These are phyloP conservation scores for Gymnothorax javanicus DNA, from an alignment of 2,797 vertebrate species.

Conservation along the genomic window DNA sequence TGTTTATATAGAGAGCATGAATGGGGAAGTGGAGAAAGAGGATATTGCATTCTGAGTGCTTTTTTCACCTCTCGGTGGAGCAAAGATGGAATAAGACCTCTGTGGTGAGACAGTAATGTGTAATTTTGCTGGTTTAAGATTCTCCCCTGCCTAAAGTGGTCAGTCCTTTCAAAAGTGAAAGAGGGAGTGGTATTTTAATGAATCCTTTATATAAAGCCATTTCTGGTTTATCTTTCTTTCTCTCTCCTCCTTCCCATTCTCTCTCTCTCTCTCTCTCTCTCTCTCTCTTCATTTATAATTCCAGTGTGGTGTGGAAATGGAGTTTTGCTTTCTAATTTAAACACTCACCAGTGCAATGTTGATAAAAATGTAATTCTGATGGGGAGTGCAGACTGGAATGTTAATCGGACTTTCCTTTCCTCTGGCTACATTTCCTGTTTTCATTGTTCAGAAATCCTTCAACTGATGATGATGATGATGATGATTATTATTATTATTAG, in stretches of 20 bases:
- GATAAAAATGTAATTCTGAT: constrained; percentile 61
- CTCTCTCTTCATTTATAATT: constrained; percentile 40
- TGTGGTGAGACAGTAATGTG: constrained; percentile 51
- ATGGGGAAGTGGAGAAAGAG: not conserved
- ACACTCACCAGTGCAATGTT: constrained; percentile 48
- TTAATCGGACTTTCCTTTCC: constrained; percentile 49
- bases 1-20: not conserved
- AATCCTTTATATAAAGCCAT: constrained; percentile 61
- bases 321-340: constrained; percentile 56
- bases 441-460: constrained; percentile 58
- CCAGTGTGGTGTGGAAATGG: constrained; percentile 45
- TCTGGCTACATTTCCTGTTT: constrained; percentile 34
- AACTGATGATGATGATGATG: constrained; percentile 49
- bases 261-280: not conserved
- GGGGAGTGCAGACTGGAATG: constrained; percentile 45
- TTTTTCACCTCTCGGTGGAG: constrained; percentile 46
- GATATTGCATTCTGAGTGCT: constrained; percentile 24
- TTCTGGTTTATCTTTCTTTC: constrained; percentile 61
- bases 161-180: constrained; percentile 58
- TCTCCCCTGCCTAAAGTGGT: constrained; percentile 49
- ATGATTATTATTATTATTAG: constrained; percentile 35
- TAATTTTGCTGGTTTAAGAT: constrained; percentile 53
- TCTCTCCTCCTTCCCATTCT: constrained; percentile 25
- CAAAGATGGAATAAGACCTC: constrained; percentile 60
- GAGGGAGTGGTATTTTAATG: constrained; percentile 58